phyloP scores from a whole-genome alignment of 2,113 vertebrate species.

The Corvus hawaiiensis region DNA sequence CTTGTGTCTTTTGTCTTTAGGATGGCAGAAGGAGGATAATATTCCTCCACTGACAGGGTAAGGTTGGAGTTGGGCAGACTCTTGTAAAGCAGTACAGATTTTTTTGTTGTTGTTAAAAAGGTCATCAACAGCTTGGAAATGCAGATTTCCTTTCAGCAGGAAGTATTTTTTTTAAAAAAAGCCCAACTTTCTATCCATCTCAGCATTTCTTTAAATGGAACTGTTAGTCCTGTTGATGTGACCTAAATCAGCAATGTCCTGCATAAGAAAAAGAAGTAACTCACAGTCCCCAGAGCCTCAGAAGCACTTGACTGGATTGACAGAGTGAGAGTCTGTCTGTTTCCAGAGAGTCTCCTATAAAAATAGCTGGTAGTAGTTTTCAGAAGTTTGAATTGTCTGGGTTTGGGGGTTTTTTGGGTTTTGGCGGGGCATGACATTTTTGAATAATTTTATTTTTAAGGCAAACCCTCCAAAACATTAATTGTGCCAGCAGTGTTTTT shows the following conservation, averaged over 20 bases:
- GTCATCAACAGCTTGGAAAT: conserved; percentile 31
- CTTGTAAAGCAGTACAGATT: background rate
- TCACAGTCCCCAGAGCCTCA: conserved; percentile 12
- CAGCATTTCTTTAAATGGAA: conserved; percentile 55
- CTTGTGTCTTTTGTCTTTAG: conserved; percentile 42
- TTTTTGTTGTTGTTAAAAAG: conserved; percentile 12
- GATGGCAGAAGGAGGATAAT: background rate
- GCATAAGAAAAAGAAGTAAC: conserved; percentile 36
- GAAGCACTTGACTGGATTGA: conserved; percentile 22
- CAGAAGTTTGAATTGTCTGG: background rate
- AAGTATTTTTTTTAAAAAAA: background rate
- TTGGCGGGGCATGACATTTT: background rate
- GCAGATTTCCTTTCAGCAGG: conserved; percentile 37
- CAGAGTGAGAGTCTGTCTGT: background rate
- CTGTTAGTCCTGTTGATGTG: conserved; percentile 51
- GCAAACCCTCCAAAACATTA: background rate
- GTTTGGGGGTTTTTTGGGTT: background rate
- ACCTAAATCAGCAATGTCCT: conserved; percentile 59
- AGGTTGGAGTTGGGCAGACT: background rate
- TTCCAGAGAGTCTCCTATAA: background rate
- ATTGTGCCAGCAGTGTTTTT: background rate
- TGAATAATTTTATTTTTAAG: background rate
- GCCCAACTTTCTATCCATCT: background rate
- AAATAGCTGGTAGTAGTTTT: conserved; percentile 19
- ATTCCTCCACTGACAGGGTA: background rate